Base-by-base conservation (phyloP, 37 sponge, comb jelly and placozoan genomes). In the Tethya wilhelma region DNA sequence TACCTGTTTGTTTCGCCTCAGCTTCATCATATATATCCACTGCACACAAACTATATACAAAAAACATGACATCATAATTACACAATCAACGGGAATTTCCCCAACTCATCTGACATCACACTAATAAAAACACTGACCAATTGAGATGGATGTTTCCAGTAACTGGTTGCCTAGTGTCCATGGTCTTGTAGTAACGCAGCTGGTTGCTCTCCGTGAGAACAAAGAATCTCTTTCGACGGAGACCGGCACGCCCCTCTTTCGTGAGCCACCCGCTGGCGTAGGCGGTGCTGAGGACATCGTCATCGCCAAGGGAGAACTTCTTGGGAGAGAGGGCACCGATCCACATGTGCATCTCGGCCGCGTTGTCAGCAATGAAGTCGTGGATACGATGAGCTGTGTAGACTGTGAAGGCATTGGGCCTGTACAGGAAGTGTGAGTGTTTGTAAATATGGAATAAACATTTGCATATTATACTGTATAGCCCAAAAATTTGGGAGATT, bases 231-330 rank as follows among this genome's bases (percentile, higher is more conserved):
- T 85, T 81, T 40, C 86, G 59, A 33, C 92, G 74, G n/a, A n/a
- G n/a, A n/a, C n/a, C n/a, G 0, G 89, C 68, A 28, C 72, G 59
- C 2, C 88, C 84, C 56, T 95, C 96, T 84, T 95, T 95, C 30
- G 89, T 78, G 78, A 95, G 71, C 90, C 92, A 91, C 0, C 96
- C 96, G 89, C n/a, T n/a, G n/a, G n/a, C n/a, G n/a, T n/a, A n/a
- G n/a, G n/a, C n/a, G 43, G 64, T 80, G 7, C 46, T 58, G 20
- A 86, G 38, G 26, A 67, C 32, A 34, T 78, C 86, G 19, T 74
- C 60, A 5, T 80, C 87, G 17, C 87, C 80, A 14, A 79, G 67
- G 1, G 81, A 44, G 74, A 79, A 80, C 53, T 87, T 87, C 74
- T 79, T 75, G 33, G 91, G 91, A 43, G 86, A 85, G 38, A 90